phyloP scores from a whole-genome alignment of 2,797 vertebrate genomes.

The Morus bassanus region DNA sequence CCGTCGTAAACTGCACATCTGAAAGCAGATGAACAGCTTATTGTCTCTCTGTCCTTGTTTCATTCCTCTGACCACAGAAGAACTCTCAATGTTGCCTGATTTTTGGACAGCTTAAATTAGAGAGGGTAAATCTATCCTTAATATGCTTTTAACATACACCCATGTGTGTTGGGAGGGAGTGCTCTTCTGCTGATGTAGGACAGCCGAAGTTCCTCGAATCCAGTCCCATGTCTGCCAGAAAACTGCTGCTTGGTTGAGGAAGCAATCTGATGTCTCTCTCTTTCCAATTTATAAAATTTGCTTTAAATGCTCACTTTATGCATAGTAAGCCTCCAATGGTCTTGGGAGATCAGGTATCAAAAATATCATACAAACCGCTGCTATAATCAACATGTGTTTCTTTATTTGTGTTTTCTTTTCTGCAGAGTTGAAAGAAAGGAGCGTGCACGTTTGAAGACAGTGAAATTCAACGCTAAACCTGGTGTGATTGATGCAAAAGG shows the following conservation, averaged over 20 bases:
- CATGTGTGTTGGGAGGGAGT: neutral
- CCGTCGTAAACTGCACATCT: neutral
- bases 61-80: neutral
- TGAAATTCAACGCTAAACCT: constrained; percentile 95
- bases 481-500: constrained; percentile 93
- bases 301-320: neutral
- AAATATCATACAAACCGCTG: rapidly evolving
- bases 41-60: neutral
- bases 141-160: neutral
- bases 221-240: neutral
- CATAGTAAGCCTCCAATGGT: neutral
- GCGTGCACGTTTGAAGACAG: constrained; percentile 93
- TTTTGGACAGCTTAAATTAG: neutral
- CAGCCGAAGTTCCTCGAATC: neutral
- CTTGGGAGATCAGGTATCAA: neutral
- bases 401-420: constrained; percentile 41
- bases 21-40: neutral
- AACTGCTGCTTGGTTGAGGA: neutral
- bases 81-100: neutral
- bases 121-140: neutral
- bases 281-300: neutral
- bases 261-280: neutral
- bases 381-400: neutral
- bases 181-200: neutral
- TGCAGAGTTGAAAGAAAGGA: constrained; percentile 95